A percentile compares a stretch with the other conserved stretches of the same genome.
phyloP scores from a whole-genome alignment of 2,888 invertebrate genomes.

The Hartigia nigra region DNA sequence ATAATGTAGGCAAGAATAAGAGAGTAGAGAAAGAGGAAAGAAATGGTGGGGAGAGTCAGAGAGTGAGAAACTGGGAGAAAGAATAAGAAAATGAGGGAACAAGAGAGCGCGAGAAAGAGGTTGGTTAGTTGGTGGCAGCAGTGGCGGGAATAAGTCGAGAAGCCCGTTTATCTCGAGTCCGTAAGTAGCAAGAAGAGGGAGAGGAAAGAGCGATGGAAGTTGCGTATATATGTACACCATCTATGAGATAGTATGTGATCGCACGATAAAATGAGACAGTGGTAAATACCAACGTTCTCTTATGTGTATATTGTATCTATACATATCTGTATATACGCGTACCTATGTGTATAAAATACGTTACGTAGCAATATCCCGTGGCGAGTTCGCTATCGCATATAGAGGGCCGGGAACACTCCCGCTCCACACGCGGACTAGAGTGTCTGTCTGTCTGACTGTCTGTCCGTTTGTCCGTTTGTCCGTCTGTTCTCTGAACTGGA shows the following conservation, averaged over 20 bases:
- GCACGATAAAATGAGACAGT: slow-evolving; percentile 10
- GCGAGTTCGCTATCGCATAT: slow-evolving; percentile 4
- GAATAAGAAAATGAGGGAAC: neutral
- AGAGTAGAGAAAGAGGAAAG: slow-evolving; percentile 20
- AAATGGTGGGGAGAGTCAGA: slow-evolving; percentile 18
- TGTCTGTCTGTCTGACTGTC: neutral
- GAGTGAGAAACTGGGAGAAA: neutral
- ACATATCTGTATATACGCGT: neutral
- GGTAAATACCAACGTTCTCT: neutral
- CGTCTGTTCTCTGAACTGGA: slow-evolving; percentile 18
- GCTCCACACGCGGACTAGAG: slow-evolving; percentile 4
- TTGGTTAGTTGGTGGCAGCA: slow-evolving; percentile 25
- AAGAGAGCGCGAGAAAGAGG: slow-evolving; percentile 10
- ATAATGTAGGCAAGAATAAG: slow-evolving; percentile 15
- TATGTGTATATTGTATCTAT: neutral
- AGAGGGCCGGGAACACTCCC: neutral
- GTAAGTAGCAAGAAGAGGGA: slow-evolving; percentile 14
- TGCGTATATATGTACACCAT: slow-evolving; percentile 12
- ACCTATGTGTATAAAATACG: neutral
- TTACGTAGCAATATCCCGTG: slow-evolving; percentile 1
- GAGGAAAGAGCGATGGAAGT: slow-evolving; percentile 19
- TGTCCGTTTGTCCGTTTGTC: neutral
- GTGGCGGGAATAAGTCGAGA: slow-evolving; percentile 16
- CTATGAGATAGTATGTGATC: neutral
- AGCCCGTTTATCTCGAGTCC: slow-evolving; percentile 5